phyloP scores from a whole-genome alignment of 2,888 invertebrate genomes.

The Eristalis arbustorum region DNA sequence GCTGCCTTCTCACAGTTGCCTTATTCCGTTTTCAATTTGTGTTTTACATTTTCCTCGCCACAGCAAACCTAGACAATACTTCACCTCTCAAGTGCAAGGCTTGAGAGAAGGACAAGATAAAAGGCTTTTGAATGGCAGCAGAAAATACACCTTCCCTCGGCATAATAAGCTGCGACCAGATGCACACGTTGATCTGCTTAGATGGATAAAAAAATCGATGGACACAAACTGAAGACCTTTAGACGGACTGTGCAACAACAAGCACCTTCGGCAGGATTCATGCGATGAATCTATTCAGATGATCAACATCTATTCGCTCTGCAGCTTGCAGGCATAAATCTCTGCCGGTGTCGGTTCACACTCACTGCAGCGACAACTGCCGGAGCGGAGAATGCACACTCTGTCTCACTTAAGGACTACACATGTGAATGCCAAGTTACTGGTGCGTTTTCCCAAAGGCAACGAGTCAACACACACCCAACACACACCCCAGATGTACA shows the following conservation, averaged over 20 bases:
- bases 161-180: not conserved
- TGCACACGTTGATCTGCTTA: too few relatives aligned
- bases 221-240: not conserved
- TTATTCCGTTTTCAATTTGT: too few relatives aligned
- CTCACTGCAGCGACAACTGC: not conserved
- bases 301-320: not conserved
- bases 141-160: not conserved
- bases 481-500: not conserved
- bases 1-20: too few relatives aligned
- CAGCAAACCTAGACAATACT: too few relatives aligned
- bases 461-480: constrained; percentile 12
- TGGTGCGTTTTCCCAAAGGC: not conserved
- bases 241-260: not conserved
- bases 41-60: too few relatives aligned
- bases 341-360: not conserved
- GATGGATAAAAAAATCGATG: not conserved
- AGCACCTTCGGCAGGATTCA: not conserved
- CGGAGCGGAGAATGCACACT: not conserved
- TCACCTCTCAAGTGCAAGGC: too few relatives aligned
- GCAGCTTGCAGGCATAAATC: not conserved
- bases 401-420: not conserved
- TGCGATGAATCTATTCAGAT: not conserved
- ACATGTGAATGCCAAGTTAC: not conserved
- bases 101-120: not conserved
- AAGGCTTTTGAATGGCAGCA: not conserved